A percentile compares a stretch with the other conserved stretches of the same genome.
Conservation (phyloP, 2,113 vertebrate species). For the Rhinogobius similis region DNA sequence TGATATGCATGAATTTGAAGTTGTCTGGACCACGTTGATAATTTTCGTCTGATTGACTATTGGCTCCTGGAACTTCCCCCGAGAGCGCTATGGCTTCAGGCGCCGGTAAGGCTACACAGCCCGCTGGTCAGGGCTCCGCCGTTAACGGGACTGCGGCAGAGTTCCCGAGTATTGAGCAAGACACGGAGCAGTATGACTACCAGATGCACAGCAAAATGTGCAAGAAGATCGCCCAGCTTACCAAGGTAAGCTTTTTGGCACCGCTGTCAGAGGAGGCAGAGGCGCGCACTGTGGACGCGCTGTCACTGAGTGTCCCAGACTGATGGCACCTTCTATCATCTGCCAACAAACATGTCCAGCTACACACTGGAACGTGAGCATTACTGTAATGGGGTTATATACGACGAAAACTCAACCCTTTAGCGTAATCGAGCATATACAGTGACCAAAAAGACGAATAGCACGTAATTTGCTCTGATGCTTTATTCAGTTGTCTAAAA, state of each 20-base stretch:
- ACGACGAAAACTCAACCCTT: neutral
- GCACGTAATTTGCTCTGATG: neutral
- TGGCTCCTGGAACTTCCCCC: slow-evolving; percentile 61
- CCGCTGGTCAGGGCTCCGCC: slow-evolving; percentile 71
- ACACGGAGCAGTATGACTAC: slow-evolving; percentile 69
- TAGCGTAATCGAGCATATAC: neutral
- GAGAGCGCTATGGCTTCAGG: slow-evolving; percentile 82
- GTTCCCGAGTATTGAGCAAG: slow-evolving; percentile 74
- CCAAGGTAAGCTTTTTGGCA: slow-evolving; percentile 84
- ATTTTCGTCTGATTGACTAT: slow-evolving; percentile 51
- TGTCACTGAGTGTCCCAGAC: slow-evolving; percentile 32
- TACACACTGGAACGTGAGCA: neutral
- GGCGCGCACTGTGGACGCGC: slow-evolving; percentile 20
- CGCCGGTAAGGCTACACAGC: slow-evolving; percentile 80
- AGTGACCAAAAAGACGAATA: neutral
- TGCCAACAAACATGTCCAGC: slow-evolving; percentile 15
- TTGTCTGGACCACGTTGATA: slow-evolving; percentile 50
- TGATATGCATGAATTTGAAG: slow-evolving; percentile 58
- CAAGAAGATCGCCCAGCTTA: slow-evolving; percentile 99
- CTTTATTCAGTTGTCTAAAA: neutral
- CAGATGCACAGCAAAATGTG: slow-evolving; percentile 95
- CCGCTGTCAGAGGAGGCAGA: slow-evolving; percentile 18
- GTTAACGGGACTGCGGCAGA: slow-evolving; percentile 81
- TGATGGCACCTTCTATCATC: slow-evolving; percentile 21
- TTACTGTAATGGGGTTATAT: neutral